phyloP scores from a whole-genome alignment of 1,140 invertebrate species.

The Zaprionus kolodkinae region DNA sequence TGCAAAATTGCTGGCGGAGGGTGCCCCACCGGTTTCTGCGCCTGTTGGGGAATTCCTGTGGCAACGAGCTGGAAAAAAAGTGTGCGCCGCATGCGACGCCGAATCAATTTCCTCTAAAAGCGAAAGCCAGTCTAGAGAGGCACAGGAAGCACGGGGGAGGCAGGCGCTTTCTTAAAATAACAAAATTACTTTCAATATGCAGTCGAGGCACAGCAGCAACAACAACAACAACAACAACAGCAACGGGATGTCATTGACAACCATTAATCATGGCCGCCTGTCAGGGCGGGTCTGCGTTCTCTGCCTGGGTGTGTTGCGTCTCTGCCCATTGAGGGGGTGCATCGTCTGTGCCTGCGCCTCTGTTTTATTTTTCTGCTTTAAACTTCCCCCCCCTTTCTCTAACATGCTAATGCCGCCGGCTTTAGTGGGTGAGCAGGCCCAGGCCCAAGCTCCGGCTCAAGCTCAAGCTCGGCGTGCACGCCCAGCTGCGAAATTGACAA shows the following conservation, averaged over 20 bases:
- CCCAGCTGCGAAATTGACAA: constrained; percentile 81
- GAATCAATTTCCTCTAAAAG: constrained; percentile 76
- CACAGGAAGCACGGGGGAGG: background rate
- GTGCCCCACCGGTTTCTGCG: constrained; percentile 1
- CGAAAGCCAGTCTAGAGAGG: constrained; percentile 19
- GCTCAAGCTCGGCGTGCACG: constrained; percentile 67
- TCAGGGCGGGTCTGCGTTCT: constrained; percentile 64
- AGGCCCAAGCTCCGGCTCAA: constrained; percentile 55
- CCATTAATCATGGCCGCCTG: constrained; percentile 84
- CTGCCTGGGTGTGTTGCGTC: constrained; percentile 35
- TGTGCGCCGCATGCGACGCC: constrained; percentile 52
- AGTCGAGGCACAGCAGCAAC: constrained; percentile 43
- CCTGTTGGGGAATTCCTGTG: constrained; percentile 75
- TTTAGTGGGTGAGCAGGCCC: background rate
- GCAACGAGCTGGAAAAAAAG: constrained; percentile 71
- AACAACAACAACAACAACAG: constrained; percentile 42
- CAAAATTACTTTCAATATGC: constrained; percentile 82
- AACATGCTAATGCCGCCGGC: constrained; percentile 78
- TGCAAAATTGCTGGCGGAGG: constrained; percentile 67
- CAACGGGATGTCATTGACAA: constrained; percentile 80
- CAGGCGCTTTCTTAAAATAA: constrained; percentile 82
- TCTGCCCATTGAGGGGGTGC: background rate
- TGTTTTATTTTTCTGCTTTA: constrained; percentile 51
- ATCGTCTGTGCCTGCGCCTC: constrained; percentile 42
- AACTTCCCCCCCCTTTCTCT: constrained; percentile 54